Conservation (phyloP, 2,113 vertebrate genomes). For the Pelobates fuscus region DNA sequence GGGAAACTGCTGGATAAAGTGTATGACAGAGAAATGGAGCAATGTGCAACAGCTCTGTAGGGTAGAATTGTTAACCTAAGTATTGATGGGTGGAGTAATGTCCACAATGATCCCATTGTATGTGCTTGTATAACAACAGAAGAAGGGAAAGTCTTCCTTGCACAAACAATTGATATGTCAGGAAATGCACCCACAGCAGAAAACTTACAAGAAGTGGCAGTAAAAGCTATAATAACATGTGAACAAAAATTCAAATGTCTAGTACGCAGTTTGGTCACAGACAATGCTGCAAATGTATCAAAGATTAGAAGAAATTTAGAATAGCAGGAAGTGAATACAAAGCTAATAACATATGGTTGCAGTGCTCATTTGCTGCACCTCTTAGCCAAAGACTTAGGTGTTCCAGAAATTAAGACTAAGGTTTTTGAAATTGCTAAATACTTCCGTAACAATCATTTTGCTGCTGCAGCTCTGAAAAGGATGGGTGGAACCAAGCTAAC, state of each 20-base stretch:
- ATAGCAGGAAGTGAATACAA: neutral
- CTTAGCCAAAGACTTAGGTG: too few relatives aligned
- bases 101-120: conserved; percentile 8
- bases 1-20: conserved; percentile 24
- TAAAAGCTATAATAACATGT: conserved; percentile 26
- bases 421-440: too few relatives aligned
- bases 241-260: conserved; percentile 15
- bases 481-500: too few relatives aligned
- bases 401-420: too few relatives aligned
- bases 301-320: too few relatives aligned
- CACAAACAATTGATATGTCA: conserved; percentile 11
- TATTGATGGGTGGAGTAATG: neutral
- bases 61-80: conserved; percentile 10
- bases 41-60: neutral
- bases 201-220: conserved; percentile 11
- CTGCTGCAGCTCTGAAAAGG: too few relatives aligned
- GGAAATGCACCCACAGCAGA: conserved; percentile 11
- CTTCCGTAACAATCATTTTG: too few relatives aligned
- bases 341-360: too few relatives aligned
- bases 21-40: conserved; percentile 2
- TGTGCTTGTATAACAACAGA: conserved; percentile 6
- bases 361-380: too few relatives aligned
- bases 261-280: too few relatives aligned
- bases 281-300: too few relatives aligned
- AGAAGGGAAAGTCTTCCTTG: conserved; percentile 17